Evolutionary conservation across 37 sponge, comb jelly and placozoan species (phyloP).

Genomic region (Tethya wilhelma): DNA sequence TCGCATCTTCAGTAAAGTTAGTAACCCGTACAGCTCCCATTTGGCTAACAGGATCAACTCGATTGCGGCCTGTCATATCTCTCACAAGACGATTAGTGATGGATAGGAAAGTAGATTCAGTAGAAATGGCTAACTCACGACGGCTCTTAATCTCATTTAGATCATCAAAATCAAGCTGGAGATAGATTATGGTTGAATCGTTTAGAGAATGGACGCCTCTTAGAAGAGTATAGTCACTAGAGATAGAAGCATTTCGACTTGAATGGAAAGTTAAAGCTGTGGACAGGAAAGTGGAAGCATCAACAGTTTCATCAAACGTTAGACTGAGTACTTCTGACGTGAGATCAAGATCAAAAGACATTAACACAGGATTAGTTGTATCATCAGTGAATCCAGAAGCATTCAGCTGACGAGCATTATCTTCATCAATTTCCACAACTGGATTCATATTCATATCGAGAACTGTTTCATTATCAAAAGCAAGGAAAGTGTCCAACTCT

Average conservation of each 20-base stretch:
- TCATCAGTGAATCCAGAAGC: constrained; percentile 42
- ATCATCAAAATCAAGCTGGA: constrained; percentile 67
- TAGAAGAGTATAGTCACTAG: constrained; percentile 38
- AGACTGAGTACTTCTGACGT: constrained; percentile 69
- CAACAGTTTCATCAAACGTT: constrained; percentile 89
- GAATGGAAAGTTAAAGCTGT: constrained; percentile 62
- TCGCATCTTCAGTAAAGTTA: constrained; percentile 47
- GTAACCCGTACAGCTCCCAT: constrained; percentile 33
- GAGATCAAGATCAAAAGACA: constrained; percentile 66
- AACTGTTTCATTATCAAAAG: constrained; percentile 74
- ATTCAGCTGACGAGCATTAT: constrained; percentile 40
- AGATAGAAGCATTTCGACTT: neutral
- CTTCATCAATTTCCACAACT: constrained; percentile 56
- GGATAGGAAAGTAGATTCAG: constrained; percentile 50
- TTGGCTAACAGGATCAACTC: constrained; percentile 22
- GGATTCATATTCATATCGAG: constrained; percentile 77
- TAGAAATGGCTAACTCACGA: constrained; percentile 51
- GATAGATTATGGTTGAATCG: constrained; percentile 73
- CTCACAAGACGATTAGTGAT: constrained; percentile 29
- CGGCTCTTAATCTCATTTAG: constrained; percentile 75
- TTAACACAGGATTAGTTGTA: constrained; percentile 60
- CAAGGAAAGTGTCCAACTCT: constrained; percentile 56
- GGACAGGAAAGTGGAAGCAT: constrained; percentile 63
- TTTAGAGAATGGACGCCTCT: constrained; percentile 45
- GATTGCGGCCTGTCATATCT: constrained; percentile 77